phyloP scores from a whole-genome alignment of 2,888 invertebrate genomes.

The Eupeodes luniger region DNA sequence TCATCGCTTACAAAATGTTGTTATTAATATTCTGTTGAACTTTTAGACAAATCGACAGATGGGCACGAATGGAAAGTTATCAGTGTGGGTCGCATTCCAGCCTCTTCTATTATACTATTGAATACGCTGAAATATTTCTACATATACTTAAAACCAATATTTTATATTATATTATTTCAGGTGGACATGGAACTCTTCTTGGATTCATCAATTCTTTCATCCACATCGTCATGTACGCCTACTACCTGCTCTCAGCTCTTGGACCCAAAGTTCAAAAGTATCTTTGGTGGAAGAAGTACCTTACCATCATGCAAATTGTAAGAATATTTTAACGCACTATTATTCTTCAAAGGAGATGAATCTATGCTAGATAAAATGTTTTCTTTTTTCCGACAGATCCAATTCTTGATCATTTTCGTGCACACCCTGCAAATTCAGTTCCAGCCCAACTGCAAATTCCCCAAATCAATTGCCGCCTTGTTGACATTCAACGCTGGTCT shows the following conservation, averaged over 20 bases:
- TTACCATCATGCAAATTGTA: constrained; percentile 94
- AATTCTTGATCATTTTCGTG: constrained; percentile 90
- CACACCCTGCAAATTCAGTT: constrained; percentile 89
- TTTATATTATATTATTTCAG: constrained; percentile 82
- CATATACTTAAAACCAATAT: too few relatives aligned
- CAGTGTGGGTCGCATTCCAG: too few relatives aligned
- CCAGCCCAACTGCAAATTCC: constrained; percentile 88
- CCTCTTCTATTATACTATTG: too few relatives aligned
- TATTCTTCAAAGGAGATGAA: neutral
- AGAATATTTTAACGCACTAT: constrained; percentile 78
- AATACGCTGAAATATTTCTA: too few relatives aligned
- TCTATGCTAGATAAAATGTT: too few relatives aligned
- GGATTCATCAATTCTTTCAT: constrained; percentile 95
- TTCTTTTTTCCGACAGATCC: constrained; percentile 85
- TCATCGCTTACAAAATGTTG: too few relatives aligned
- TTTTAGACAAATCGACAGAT: too few relatives aligned
- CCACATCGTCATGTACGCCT: constrained; percentile 96
- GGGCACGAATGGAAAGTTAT: too few relatives aligned
- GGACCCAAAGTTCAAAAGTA: constrained; percentile 95
- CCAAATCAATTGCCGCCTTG: constrained; percentile 88
- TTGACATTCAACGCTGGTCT: constrained; percentile 88
- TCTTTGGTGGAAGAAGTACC: constrained; percentile 97
- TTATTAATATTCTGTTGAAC: too few relatives aligned
- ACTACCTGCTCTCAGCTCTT: constrained; percentile 94
- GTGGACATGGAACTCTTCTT: constrained; percentile 94